These are phyloP conservation scores for Cephalotes varians DNA, from an alignment of 2,888 invertebrate species.

Conservation along the genomic window DNA sequence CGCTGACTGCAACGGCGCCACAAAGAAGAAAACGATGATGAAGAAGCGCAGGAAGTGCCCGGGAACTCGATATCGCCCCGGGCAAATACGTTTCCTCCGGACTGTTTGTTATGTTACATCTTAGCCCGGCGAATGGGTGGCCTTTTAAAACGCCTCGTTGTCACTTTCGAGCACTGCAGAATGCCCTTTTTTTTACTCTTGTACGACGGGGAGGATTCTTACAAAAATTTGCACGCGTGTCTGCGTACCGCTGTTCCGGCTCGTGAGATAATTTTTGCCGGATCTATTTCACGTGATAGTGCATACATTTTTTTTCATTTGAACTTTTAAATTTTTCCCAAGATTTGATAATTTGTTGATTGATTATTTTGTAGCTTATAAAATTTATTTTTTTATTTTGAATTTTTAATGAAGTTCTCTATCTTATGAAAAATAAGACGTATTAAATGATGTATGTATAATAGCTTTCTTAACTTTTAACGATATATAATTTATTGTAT, in stretches of 20 bases:
- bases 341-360: not conserved
- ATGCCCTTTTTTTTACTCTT: conserved; percentile 1
- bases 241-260: not conserved
- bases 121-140: conserved; percentile 75
- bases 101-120: conserved; percentile 82
- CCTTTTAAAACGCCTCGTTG: conserved; percentile 74
- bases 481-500: not conserved
- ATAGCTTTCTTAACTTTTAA: not conserved
- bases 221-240: not conserved
- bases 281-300: not conserved
- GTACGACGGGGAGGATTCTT: conserved; percentile 26
- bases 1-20: conserved; percentile 76
- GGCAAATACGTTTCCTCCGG: conserved; percentile 75
- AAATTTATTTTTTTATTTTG: not conserved
- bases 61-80: conserved; percentile 80
- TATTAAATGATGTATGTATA: not conserved
- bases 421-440: not conserved
- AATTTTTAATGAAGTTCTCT: not conserved
- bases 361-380: not conserved
- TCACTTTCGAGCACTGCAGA: conserved; percentile 58
- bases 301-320: not conserved
- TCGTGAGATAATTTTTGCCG: not conserved
- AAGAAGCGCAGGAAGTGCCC: conserved; percentile 78
- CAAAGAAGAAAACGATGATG: conserved; percentile 64
- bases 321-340: not conserved